Evolutionary conservation across 92 coral and sea anemone species (phyloP), one percentile per base, ranked within the genome.

Genomic region (Umimayanthus chanpuru): DNA sequence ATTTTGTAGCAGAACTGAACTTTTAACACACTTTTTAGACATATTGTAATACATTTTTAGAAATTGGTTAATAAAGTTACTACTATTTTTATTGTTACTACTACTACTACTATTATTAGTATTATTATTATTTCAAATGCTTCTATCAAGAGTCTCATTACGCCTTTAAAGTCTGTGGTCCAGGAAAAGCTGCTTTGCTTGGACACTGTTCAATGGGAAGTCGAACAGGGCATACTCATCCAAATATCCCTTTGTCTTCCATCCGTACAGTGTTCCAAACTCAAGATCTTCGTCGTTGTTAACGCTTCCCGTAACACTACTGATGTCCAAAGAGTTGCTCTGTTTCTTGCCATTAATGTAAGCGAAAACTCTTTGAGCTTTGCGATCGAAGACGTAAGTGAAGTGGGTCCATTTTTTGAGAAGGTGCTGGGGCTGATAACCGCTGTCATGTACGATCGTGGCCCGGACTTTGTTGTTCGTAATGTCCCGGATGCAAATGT

Each of bases 401-500:
- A 64, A 64, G 70, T 64, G 70, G 21, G 70, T 64, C 70, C 23
- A 64, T n/a, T 64, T 64, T 23, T 64, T 64, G 70, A 18, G 0
- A n/a, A 65, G 26, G 6, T 65, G 71, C 9, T 67, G 81, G 26
- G 91, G 92, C 72, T 78, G 90, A 80, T 85, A 90, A 6, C 90
- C 91, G 76, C 73, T 39, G 89, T 92, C 93, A 86, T 92, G 94
- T 43, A 32, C 61, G 43, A 93, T 65, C 11, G 32, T 61, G 39
- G 23, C 68, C 44, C 50, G 39, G 3, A 75, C 91, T 43, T 21
- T 41, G 90, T 87, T 89, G 91, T 92, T 92, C 21, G 40, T 49
- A 71, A 89, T 70, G 91, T 93, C 96, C 77, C 96, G 94, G 67
- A 93, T 91, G 88, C 96, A 93, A 38, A 93, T 91, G 28, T 43